Conservation (phyloP, 2,797 vertebrate genomes). For the Rhabdophis nuchalis region DNA sequence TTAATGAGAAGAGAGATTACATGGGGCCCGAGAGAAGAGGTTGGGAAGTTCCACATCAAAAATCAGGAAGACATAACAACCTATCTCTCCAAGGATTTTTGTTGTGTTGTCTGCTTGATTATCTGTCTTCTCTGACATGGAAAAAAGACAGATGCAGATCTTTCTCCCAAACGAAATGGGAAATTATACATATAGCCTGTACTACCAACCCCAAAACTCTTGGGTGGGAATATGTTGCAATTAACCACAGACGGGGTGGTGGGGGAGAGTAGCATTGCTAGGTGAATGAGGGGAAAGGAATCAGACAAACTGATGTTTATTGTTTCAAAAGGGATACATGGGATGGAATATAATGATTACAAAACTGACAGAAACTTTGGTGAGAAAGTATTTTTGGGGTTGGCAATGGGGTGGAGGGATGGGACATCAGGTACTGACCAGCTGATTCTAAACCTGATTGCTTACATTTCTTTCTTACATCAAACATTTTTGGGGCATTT, state of each 20-base stretch:
- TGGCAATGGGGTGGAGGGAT: background rate
- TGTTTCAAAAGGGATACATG: conserved; percentile 26
- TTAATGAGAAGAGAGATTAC: conserved; percentile 39
- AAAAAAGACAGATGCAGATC: conserved; percentile 30
- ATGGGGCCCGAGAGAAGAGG: background rate
- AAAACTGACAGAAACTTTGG: background rate
- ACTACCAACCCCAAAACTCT: background rate
- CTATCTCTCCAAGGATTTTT: conserved; percentile 5
- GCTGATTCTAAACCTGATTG: background rate
- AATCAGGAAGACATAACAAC: conserved; percentile 22
- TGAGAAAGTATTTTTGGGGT: conserved; percentile 22
- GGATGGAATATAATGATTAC: conserved; percentile 24
- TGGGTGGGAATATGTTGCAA: conserved; percentile 14
- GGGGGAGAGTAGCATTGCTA: background rate
- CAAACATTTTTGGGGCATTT: background rate
- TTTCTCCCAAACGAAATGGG: conserved; percentile 3
- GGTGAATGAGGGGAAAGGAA: conserved; percentile 25
- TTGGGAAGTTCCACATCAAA: background rate
- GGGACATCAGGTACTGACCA: background rate
- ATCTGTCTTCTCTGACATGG: conserved; percentile 11
- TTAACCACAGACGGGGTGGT: background rate
- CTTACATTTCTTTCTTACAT: background rate
- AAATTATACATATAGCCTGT: conserved; percentile 14
- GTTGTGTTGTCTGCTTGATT: conserved; percentile 14
- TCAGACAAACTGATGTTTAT: background rate